Evolutionary conservation across 2,888 invertebrate genomes (phyloP).

Genomic region (Parnassius orleans): DNA sequence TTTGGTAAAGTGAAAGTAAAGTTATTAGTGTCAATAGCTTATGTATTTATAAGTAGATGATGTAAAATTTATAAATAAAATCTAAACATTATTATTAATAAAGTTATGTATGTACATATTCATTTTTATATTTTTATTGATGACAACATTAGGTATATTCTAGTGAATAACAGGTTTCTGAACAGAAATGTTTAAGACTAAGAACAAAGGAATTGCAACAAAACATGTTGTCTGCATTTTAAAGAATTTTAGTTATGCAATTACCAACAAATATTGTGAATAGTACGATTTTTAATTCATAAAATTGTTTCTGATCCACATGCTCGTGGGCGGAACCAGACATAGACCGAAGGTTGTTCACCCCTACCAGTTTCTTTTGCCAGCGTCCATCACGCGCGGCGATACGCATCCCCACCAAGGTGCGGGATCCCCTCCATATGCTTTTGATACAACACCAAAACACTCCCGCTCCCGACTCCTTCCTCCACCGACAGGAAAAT

Average conservation of each 20-base stretch:
- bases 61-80: too few species aligned
- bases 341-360: constrained; percentile 71
- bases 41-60: too few species aligned
- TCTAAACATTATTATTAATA: too few species aligned
- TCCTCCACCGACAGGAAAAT: constrained; percentile 74
- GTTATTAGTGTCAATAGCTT: too few species aligned
- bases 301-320: constrained; percentile 44
- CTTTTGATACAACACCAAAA: constrained; percentile 66
- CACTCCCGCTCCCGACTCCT: constrained; percentile 79
- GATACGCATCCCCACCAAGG: constrained; percentile 78
- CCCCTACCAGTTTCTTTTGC: constrained; percentile 75
- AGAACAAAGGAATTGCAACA: constrained; percentile 15
- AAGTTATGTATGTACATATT: too few species aligned
- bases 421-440: constrained; percentile 79
- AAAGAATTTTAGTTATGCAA: constrained; percentile 61
- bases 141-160: too few species aligned
- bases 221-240: constrained; percentile 21
- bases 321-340: constrained; percentile 58
- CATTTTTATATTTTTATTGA: too few species aligned
- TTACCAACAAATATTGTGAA: constrained; percentile 39
- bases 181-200: not conserved
- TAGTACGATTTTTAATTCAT: constrained; percentile 39
- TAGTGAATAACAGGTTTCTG: too few species aligned
- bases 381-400: constrained; percentile 62
- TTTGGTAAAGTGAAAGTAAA: not conserved